Evolutionary conservation across 2,113 vertebrate genomes (phyloP).

Genomic region (Struthidea cinerea): DNA sequence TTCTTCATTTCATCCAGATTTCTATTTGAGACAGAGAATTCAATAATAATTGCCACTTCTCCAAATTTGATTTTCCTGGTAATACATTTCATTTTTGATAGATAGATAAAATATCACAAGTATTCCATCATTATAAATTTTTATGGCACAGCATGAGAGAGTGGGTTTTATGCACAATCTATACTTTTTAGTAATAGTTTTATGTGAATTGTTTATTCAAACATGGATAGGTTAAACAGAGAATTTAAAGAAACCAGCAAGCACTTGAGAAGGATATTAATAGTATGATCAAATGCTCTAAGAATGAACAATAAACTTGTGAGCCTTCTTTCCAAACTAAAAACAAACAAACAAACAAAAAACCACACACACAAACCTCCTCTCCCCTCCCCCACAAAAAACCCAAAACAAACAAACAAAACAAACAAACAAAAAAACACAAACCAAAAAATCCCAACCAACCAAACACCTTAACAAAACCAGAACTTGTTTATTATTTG

Average conservation of each 20-base stretch:
- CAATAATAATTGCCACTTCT: background rate
- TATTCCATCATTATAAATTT: background rate
- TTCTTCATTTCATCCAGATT: background rate
- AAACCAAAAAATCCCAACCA: background rate
- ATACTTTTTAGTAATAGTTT: background rate
- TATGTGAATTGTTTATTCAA: background rate
- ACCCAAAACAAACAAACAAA: background rate
- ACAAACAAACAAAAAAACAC: background rate
- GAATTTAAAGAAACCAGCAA: background rate
- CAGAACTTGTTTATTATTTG: background rate
- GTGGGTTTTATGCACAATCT: background rate
- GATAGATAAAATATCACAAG: background rate
- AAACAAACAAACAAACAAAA: background rate
- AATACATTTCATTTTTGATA: background rate
- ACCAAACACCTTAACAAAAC: background rate
- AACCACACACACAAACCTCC: background rate
- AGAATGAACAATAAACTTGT: background rate
- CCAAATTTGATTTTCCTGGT: background rate
- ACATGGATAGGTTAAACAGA: background rate
- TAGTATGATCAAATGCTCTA: background rate
- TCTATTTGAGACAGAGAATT: background rate
- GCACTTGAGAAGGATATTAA: background rate
- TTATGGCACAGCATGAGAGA: background rate
- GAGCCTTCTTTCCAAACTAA: background rate
- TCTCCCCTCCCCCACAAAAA: background rate